Percentiles rank a stretch among this genome's conserved stretches.
phyloP scores from a whole-genome alignment of 2,888 invertebrate species.

The Ryuthela nishihirai region DNA sequence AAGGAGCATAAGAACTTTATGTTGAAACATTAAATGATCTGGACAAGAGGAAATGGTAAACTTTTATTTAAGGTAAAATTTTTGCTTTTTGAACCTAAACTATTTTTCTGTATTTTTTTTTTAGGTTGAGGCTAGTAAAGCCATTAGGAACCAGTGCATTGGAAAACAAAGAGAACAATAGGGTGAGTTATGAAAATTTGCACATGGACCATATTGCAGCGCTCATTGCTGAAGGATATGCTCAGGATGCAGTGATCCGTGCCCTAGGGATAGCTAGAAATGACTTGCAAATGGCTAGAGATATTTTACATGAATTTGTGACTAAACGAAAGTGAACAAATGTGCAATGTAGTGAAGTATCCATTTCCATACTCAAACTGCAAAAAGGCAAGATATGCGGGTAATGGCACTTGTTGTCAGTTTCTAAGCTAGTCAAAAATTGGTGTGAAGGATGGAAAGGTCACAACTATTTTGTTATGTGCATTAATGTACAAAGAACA shows the following conservation, averaged over 20 bases:
- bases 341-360: background rate
- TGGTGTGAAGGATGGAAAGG: background rate
- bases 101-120: too few relatives aligned
- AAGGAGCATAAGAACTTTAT: too few relatives aligned
- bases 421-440: background rate
- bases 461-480: background rate
- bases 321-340: constrained; percentile 55
- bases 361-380: background rate
- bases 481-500: background rate
- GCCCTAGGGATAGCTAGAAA: constrained; percentile 89
- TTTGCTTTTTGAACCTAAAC: too few relatives aligned
- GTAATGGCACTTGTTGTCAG: background rate
- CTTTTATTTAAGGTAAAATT: too few relatives aligned
- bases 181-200: constrained; percentile 69
- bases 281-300: constrained; percentile 92
- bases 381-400: background rate
- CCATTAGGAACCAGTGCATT: constrained; percentile 36
- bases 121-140: constrained; percentile 25
- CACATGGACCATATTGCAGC: constrained; percentile 87
- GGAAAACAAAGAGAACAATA: constrained; percentile 44
- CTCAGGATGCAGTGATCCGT: constrained; percentile 83
- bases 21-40: too few relatives aligned
- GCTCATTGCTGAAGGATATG: constrained; percentile 83
- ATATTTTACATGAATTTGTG: constrained; percentile 87
- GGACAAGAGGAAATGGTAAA: too few relatives aligned